phyloP scores from a whole-genome alignment of 2,113 vertebrate species.

The Blennius ocellaris region DNA sequence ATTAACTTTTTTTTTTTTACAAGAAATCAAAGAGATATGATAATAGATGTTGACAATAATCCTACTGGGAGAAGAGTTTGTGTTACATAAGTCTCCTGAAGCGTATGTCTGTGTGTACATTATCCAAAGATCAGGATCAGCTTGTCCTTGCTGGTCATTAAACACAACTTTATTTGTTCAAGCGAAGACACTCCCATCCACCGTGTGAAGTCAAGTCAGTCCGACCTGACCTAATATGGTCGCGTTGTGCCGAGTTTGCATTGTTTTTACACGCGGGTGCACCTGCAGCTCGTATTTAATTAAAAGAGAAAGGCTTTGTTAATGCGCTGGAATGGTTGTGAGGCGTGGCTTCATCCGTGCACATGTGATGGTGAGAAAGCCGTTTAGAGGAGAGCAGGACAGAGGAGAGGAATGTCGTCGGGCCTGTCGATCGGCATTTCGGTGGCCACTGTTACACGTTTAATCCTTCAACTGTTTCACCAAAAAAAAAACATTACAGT shows the following conservation, averaged over 20 bases:
- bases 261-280: neutral
- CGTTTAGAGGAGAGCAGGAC: conserved; percentile 7
- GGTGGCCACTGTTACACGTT: conserved; percentile 13
- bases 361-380: conserved; percentile 47
- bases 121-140: neutral
- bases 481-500: conserved; percentile 40
- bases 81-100: neutral
- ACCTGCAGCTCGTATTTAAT: neutral
- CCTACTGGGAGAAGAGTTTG: neutral
- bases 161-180: conserved; percentile 3
- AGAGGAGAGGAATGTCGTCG: conserved; percentile 40
- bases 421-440: conserved; percentile 46
- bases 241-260: conserved; percentile 8
- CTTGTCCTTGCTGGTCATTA: neutral
- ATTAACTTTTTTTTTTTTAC: neutral
- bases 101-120: neutral
- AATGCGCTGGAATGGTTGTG: neutral
- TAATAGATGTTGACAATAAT: neutral
- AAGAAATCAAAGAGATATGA: neutral
- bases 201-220: neutral
- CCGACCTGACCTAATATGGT: conserved; percentile 44
- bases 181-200: neutral
- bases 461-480: conserved; percentile 28
- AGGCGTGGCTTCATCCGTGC: conserved; percentile 35
- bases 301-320: neutral